Conservation (phyloP, 2,113 vertebrate genomes). For the Delphinapterus leucas region DNA sequence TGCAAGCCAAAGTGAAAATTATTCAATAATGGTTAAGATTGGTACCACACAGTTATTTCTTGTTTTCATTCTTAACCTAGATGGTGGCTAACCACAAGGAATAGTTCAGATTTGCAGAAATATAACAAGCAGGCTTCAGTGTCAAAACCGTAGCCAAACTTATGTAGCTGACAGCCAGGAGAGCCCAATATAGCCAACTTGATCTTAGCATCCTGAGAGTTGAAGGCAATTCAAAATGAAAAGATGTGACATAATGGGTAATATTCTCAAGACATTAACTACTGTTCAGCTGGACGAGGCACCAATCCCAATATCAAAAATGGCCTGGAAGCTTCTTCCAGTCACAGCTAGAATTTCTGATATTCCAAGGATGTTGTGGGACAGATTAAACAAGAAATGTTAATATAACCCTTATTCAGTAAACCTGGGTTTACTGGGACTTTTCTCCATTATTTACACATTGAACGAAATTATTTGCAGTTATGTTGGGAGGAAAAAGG, state of each 20-base stretch:
- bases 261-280: not conserved
- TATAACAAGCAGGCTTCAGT: not conserved
- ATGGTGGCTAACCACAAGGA: not conserved
- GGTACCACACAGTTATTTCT: conserved; percentile 3
- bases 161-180: not conserved
- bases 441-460: not conserved
- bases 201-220: not conserved
- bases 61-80: conserved; percentile 32
- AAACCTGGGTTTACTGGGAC: not conserved
- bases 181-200: not conserved
- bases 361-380: not conserved
- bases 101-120: conserved; percentile 30
- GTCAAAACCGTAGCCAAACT: not conserved
- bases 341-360: not conserved
- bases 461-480: conserved; percentile 29
- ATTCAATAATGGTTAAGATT: not conserved
- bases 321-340: not conserved
- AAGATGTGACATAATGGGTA: not conserved
- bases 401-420: conserved; percentile 9
- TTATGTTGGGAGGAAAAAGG: not conserved
- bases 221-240: conserved; percentile 22
- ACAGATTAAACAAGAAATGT: conserved; percentile 16
- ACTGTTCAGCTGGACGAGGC: not conserved
- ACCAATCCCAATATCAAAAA: not conserved
- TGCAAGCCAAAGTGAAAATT: conserved; percentile 23